Conservation (phyloP, 2,113 vertebrate species). For the Colossoma macropomum region DNA sequence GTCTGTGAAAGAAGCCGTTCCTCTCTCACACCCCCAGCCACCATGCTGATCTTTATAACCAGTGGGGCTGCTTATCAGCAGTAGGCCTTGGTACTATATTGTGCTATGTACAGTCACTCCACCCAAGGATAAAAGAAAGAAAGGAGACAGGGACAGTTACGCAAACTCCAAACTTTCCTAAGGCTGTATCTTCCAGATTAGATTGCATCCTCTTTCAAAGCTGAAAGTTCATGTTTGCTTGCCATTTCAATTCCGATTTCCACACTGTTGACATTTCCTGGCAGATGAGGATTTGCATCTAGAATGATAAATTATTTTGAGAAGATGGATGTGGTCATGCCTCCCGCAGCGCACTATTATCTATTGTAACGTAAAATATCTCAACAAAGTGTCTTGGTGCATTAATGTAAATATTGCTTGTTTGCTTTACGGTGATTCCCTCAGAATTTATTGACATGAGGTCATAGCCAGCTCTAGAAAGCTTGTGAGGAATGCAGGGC, state of each 20-base stretch:
- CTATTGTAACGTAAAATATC: conserved; percentile 2
- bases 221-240: conserved; percentile 53
- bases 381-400: neutral
- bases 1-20: neutral
- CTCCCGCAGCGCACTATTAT: conserved; percentile 24
- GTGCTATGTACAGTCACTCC: neutral
- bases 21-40: conserved; percentile 7
- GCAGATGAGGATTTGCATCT: conserved; percentile 52
- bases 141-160: neutral
- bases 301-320: conserved; percentile 44
- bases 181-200: conserved; percentile 41
- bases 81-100: conserved; percentile 3
- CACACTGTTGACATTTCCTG: conserved; percentile 55
- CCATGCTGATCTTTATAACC: conserved; percentile 25
- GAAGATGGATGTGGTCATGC: neutral
- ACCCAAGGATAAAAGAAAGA: neutral
- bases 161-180: neutral
- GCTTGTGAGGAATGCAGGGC: conserved; percentile 8
- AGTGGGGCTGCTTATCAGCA: conserved; percentile 16
- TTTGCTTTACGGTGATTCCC: conserved; percentile 22
- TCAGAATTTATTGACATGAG: neutral
- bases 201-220: conserved; percentile 52
- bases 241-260: conserved; percentile 58
- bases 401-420: conserved; percentile 19
- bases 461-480: neutral